A percentile compares a stretch with the other conserved stretches of the same genome.
Conservation (phyloP, 2,797 vertebrate species). For the Neomorphus geoffroyi region DNA sequence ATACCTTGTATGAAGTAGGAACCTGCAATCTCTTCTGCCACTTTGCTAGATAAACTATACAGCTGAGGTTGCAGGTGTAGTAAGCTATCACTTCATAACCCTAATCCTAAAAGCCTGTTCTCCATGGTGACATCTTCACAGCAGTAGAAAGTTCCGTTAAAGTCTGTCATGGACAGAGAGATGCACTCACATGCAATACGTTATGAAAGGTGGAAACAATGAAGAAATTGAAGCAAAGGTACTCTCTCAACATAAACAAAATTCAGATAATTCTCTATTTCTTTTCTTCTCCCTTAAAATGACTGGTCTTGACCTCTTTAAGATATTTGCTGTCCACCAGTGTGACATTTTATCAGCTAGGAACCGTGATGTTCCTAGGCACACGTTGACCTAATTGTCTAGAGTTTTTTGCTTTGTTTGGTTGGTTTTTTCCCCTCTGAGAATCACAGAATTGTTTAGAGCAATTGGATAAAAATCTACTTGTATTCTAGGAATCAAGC, state of each 20-base stretch:
- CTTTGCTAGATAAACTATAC: background rate
- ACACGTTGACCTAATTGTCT: background rate
- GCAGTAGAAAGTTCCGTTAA: background rate
- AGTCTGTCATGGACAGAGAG: background rate
- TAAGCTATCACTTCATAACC: background rate
- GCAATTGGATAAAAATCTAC: background rate
- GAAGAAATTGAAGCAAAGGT: background rate
- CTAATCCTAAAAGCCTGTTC: background rate
- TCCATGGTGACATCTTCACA: background rate
- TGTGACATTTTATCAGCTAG: background rate
- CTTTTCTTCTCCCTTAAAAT: background rate
- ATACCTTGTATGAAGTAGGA: background rate
- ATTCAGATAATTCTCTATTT: background rate
- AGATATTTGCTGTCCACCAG: background rate
- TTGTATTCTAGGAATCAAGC: background rate
- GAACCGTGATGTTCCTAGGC: background rate
- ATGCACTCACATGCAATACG: accelerated
- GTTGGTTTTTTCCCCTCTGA: background rate
- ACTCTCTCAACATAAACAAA: background rate
- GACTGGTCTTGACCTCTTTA: background rate
- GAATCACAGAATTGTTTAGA: background rate
- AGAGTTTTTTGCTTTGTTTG: background rate
- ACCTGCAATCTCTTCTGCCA: background rate
- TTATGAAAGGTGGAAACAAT: background rate
- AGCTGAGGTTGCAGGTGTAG: background rate